Conservation (phyloP, 2,888 invertebrate genomes). For the Drosophila kambysellisi region DNA sequence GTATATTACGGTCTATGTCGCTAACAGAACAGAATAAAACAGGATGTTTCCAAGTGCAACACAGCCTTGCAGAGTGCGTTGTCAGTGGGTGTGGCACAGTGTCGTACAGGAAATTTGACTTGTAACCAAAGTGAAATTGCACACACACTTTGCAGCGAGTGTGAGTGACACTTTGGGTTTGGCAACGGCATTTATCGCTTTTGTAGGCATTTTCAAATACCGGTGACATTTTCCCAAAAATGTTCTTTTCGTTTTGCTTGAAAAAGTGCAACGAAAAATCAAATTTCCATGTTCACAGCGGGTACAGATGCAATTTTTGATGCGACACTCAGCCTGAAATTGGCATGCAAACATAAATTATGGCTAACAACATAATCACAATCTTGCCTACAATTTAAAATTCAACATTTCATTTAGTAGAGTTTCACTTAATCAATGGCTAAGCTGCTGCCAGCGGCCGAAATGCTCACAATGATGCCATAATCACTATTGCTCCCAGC, state of each 20-base stretch:
- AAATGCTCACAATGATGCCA: slow-evolving; percentile 13
- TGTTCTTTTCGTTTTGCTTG: slow-evolving; percentile 12
- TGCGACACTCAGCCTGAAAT: slow-evolving; percentile 27
- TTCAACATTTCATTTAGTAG: slow-evolving; percentile 14
- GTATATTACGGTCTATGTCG: slow-evolving; percentile 34
- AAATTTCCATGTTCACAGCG: slow-evolving; percentile 55
- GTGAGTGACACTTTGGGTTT: slow-evolving; percentile 14
- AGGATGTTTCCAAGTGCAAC: slow-evolving; percentile 54
- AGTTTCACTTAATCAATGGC: slow-evolving; percentile 34
- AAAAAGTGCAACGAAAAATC: slow-evolving; percentile 49
- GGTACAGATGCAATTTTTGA: slow-evolving; percentile 16
- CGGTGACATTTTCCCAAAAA: slow-evolving; percentile 46
- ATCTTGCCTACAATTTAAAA: neutral
- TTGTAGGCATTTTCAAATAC: slow-evolving; percentile 61
- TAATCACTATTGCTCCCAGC: slow-evolving; percentile 8
- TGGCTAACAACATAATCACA: slow-evolving; percentile 7
- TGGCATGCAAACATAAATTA: slow-evolving; percentile 26
- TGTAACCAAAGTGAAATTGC: slow-evolving; percentile 63
- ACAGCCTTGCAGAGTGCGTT: slow-evolving; percentile 17
- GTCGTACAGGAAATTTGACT: slow-evolving; percentile 73
- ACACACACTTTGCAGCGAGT: slow-evolving; percentile 1
- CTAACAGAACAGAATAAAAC: slow-evolving; percentile 17
- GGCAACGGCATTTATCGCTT: slow-evolving; percentile 34
- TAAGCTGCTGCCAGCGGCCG: slow-evolving; percentile 3
- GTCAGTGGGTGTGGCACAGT: slow-evolving; percentile 26